Evolutionary conservation across 2,888 invertebrate genomes (phyloP), one percentile per base, ranked within the genome.

Genomic region (Horisme vitalbata): DNA sequence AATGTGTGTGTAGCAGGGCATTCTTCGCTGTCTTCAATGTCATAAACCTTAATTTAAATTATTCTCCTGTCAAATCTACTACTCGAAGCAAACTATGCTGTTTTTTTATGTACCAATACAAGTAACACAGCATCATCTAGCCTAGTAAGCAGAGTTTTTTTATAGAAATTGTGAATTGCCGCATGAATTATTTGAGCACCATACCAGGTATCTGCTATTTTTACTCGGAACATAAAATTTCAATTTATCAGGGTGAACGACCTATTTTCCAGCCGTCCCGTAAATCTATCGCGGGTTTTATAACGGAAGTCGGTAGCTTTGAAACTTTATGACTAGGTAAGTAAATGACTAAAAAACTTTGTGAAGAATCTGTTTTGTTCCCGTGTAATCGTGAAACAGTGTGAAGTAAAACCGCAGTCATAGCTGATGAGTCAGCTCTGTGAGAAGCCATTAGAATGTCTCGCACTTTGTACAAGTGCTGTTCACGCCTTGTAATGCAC

Each of bases 361-460:
- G 34, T 38, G n/a, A 41, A 36, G 41, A 4, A n/a, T 23, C 10
- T 2, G 24, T 24, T 10, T 6, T 30, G 28, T 31, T 30, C 12
- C 18, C n/a, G n/a, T 9, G 20, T 7, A 12, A 26, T 8, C 44
- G 26, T 36, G 18, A 26, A 30, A 26, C 8, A 11, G 13, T 35
- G 36, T 62, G 69, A 63, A 64, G 57, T 51, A 55, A 63, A 71
- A 63, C 35, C 50, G 36, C 56, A 61, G 26, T 36, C 13, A 20
- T 27, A 3, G 56, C 59, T 50, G 58, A 67, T 75, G 70, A 71
- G 67, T 71, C 71, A 75, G 55, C 62, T 54, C 59, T 50, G 52
- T 62, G 59, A 63, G 69, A 79, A 79, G 62, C 68, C 71, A 57
- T 59, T 59, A 57, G 54, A 74, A 75, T 78, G 75, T 58, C 53